A percentile compares a stretch with the other conserved stretches of the same genome.
These are phyloP conservation scores for Gymnodraco acuticeps DNA, from an alignment of 2,797 vertebrate species.

Conservation along the genomic window DNA sequence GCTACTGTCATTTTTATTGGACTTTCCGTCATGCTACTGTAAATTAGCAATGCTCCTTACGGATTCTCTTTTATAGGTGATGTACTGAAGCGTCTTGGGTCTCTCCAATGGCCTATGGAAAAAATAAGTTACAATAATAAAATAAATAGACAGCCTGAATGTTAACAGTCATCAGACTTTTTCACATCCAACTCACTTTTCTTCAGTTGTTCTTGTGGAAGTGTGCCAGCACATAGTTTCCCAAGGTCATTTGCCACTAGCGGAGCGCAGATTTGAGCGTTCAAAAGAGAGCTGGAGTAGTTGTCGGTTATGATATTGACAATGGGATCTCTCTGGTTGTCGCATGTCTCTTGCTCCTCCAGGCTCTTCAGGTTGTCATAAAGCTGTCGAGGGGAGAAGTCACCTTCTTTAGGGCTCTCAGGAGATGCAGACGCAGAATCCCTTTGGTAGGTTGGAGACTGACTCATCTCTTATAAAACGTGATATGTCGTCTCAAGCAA, in stretches of 20 bases:
- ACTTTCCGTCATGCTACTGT: conserved; percentile 5
- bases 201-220: conserved; percentile 54
- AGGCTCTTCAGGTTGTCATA: conserved; percentile 71
- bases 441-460: conserved; percentile 56
- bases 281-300: conserved; percentile 58
- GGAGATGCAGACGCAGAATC: conserved; percentile 64
- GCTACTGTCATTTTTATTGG: not conserved
- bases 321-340: conserved; percentile 66
- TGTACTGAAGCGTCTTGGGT: conserved; percentile 16
- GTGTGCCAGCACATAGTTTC: conserved; percentile 44
- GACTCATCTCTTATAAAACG: conserved; percentile 67
- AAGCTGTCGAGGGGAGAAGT: conserved; percentile 68
- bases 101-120: conserved; percentile 25
- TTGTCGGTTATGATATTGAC: conserved; percentile 70
- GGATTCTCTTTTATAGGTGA: conserved; percentile 12
- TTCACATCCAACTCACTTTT: conserved; percentile 54
- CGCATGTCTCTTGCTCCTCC: conserved; percentile 69
- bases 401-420: conserved; percentile 71
- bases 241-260: conserved; percentile 75
- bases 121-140: conserved; percentile 28
- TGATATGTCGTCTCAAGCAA: conserved; percentile 67
- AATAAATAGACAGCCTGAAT: conserved; percentile 16
- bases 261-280: conserved; percentile 52
- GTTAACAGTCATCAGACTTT: conserved; percentile 47
- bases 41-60: conserved; percentile 23